Conservation (phyloP, 2,797 vertebrate genomes). For the Amblyopsis hoosieri region DNA sequence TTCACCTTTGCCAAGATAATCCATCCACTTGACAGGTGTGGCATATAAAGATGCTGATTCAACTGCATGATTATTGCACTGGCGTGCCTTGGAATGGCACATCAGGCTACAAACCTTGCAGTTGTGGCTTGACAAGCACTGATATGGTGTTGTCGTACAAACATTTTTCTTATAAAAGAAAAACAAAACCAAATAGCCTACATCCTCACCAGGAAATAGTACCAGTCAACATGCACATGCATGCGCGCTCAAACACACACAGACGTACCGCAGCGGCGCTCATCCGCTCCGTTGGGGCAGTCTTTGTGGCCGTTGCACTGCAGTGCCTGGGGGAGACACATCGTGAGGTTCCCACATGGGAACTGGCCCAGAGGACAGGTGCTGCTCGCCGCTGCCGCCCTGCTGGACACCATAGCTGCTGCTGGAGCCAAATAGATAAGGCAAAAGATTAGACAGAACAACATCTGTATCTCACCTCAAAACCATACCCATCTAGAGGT, state of each 20-base stretch:
- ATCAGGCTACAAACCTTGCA: too few species aligned
- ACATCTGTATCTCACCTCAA: too few species aligned
- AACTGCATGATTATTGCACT: too few species aligned
- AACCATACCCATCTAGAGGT: too few species aligned
- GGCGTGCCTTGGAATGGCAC: too few species aligned
- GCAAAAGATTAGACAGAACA: too few species aligned
- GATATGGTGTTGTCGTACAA: too few species aligned
- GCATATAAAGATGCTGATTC: too few species aligned
- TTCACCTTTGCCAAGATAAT: too few species aligned
- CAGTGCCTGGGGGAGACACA: constrained; percentile 77
- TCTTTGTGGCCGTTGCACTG: constrained; percentile 82
- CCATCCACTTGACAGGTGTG: too few species aligned
- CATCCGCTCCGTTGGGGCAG: constrained; percentile 81
- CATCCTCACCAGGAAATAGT: neutral
- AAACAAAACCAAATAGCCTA: neutral
- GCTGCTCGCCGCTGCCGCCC: constrained; percentile 18
- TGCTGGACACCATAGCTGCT: constrained; percentile 53
- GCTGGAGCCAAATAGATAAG: neutral
- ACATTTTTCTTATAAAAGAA: neutral
- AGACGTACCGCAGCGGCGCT: constrained; percentile 74
- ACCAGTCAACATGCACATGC: neutral
- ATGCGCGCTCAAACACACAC: neutral
- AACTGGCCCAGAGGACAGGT: constrained; percentile 80
- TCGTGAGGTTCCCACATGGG: constrained; percentile 81
- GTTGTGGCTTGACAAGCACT: too few species aligned